Evolutionary conservation across 2,797 vertebrate species (phyloP).

Genomic region (Pseudomugil tenellus): DNA sequence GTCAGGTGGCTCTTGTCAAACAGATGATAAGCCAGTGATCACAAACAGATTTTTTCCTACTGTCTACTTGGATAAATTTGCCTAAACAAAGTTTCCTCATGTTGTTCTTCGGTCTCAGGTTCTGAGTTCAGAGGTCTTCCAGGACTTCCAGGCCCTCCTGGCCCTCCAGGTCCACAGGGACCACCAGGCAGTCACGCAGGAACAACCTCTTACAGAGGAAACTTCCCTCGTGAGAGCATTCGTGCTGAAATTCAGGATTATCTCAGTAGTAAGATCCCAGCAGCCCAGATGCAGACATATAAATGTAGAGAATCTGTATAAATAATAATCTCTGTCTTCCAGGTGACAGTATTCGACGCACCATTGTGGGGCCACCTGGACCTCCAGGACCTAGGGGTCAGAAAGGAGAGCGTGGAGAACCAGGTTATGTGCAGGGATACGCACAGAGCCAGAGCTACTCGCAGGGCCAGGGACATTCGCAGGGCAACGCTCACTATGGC

Average conservation of each 20-base stretch:
- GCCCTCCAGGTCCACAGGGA: slow-evolving; percentile 91
- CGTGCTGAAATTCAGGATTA: slow-evolving; percentile 90
- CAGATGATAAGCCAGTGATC: neutral
- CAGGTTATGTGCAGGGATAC: slow-evolving; percentile 59
- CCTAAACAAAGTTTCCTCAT: neutral
- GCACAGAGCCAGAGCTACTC: slow-evolving; percentile 46
- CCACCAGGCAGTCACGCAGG: slow-evolving; percentile 82
- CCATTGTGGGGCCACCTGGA: slow-evolving; percentile 81
- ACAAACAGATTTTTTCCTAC: neutral
- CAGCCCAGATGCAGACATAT: slow-evolving; percentile 8
- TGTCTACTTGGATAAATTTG: neutral
- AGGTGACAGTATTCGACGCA: slow-evolving; percentile 89
- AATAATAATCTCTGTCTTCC: slow-evolving; percentile 13
- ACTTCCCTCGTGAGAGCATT: slow-evolving; percentile 83
- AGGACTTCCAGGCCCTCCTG: slow-evolving; percentile 90
- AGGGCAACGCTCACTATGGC: slow-evolving; percentile 38
- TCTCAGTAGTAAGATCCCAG: slow-evolving; percentile 87
- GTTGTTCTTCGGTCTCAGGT: slow-evolving; percentile 58
- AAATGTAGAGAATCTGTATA: neutral
- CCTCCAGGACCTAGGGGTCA: slow-evolving; percentile 87
- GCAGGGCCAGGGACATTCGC: slow-evolving; percentile 37
- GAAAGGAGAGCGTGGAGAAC: slow-evolving; percentile 87
- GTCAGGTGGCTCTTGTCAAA: neutral
- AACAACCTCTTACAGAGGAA: slow-evolving; percentile 68
- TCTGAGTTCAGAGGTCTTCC: slow-evolving; percentile 86